Percentiles rank a stretch among this genome's conserved stretches.
These are phyloP conservation scores for Tolypeutes matacus DNA, from an alignment of 2,797 vertebrate genomes.

Conservation along the genomic window DNA sequence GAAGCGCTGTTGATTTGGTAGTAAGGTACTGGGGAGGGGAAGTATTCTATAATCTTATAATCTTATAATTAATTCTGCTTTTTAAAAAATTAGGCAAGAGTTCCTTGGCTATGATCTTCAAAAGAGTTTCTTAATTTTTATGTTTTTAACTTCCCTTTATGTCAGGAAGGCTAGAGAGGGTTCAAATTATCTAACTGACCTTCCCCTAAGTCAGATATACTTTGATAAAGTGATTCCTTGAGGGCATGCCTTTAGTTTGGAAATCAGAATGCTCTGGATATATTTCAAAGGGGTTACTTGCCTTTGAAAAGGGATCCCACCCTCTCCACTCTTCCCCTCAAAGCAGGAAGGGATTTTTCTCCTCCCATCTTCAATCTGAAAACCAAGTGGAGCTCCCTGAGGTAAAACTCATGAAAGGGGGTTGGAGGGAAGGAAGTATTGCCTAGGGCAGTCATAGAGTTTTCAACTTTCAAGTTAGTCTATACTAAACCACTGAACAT, in stretches of 20 bases:
- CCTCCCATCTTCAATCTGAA: neutral
- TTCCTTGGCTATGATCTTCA: neutral
- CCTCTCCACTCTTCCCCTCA: neutral
- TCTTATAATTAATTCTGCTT: slow-evolving; percentile 1
- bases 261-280: neutral
- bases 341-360: neutral
- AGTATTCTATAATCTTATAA: neutral
- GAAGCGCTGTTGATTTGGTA: neutral
- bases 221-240: neutral
- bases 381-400: neutral
- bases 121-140: neutral
- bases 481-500: neutral
- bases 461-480: neutral
- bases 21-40: neutral
- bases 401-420: neutral
- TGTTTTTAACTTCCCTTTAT: neutral
- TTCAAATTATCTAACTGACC: neutral
- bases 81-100: neutral
- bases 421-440: too few species aligned
- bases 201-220: neutral
- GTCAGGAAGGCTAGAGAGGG: neutral
- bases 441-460: too few species aligned
- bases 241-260: neutral
- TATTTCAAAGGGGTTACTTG: neutral
- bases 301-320: too few species aligned